Conservation (phyloP, 2,113 vertebrate genomes). For the Tiliqua scincoides region DNA sequence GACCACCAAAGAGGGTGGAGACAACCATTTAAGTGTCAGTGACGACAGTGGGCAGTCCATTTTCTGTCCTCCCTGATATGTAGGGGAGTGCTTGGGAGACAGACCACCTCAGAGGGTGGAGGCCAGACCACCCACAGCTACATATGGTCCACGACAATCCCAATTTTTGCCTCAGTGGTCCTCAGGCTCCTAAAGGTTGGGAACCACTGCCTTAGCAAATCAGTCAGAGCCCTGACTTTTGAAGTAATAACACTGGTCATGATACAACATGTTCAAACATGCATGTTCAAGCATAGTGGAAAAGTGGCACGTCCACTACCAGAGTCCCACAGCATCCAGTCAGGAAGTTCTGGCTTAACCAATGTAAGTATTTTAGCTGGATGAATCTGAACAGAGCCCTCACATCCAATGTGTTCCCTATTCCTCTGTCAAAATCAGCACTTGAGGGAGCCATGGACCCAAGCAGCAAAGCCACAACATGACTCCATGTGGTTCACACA, state of each 20-base stretch:
- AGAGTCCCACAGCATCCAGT: too few species aligned
- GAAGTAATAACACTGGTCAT: background rate
- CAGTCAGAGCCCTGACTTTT: background rate
- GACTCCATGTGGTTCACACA: conserved; percentile 45
- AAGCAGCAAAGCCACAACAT: conserved; percentile 26
- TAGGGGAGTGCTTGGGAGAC: too few species aligned
- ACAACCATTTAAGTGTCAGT: too few species aligned
- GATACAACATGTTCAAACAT: background rate
- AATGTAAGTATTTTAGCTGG: background rate
- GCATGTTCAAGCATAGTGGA: background rate
- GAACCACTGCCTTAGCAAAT: background rate
- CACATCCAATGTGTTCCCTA: conserved; percentile 36
- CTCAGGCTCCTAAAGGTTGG: too few species aligned
- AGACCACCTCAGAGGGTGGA: too few species aligned
- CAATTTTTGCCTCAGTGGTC: too few species aligned
- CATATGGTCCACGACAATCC: too few species aligned
- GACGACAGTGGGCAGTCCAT: too few species aligned
- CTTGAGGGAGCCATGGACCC: conserved; percentile 36
- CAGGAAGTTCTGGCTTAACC: background rate
- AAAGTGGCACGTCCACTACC: background rate
- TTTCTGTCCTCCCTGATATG: too few species aligned
- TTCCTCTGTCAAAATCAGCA: conserved; percentile 47
- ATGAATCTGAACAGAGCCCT: background rate
- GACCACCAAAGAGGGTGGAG: too few species aligned
- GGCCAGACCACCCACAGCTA: too few species aligned